A percentile compares a stretch with the other conserved stretches of the same genome.
phyloP scores from a whole-genome alignment of 2,113 vertebrate species.

The Calidris pugnax region DNA sequence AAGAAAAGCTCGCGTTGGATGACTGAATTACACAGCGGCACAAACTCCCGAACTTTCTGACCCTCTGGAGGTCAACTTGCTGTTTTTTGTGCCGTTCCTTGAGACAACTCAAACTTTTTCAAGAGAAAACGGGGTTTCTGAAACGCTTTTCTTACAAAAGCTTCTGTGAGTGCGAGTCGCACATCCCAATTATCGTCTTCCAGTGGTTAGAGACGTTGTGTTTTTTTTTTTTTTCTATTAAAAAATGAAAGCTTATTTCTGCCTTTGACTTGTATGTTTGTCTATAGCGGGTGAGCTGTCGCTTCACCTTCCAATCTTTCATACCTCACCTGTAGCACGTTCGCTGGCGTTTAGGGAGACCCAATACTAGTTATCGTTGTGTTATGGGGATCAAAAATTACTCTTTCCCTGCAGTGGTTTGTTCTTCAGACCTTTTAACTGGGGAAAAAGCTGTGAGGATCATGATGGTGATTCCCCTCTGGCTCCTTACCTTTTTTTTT shows the following conservation, averaged over 20 bases:
- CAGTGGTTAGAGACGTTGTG: neutral
- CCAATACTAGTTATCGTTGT: conserved; percentile 22
- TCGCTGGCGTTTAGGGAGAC: neutral
- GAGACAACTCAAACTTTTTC: conserved; percentile 34
- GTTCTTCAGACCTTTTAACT: conserved; percentile 46
- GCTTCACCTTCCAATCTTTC: conserved; percentile 63
- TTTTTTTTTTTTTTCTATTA: conserved; percentile 51
- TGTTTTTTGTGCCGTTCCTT: neutral
- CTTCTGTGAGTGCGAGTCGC: neutral
- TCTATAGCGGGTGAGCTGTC: conserved; percentile 46
- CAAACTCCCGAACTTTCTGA: neutral
- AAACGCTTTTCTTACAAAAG: neutral
- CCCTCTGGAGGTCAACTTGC: neutral
- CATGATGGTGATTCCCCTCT: neutral
- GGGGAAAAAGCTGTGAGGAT: conserved; percentile 10
- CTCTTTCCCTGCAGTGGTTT: neutral
- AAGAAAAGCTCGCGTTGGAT: neutral
- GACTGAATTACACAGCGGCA: neutral
- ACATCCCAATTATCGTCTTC: conserved; percentile 47
- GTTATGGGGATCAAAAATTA: conserved; percentile 48
- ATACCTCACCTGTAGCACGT: conserved; percentile 27
- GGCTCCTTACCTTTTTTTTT: neutral
- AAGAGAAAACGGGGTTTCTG: neutral
- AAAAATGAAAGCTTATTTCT: conserved; percentile 64
- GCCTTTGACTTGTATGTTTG: conserved; percentile 65